Percentiles rank a stretch among this genome's conserved stretches.
Conservation (phyloP, 1,140 invertebrate genomes). For the Brachionus sp. region DNA sequence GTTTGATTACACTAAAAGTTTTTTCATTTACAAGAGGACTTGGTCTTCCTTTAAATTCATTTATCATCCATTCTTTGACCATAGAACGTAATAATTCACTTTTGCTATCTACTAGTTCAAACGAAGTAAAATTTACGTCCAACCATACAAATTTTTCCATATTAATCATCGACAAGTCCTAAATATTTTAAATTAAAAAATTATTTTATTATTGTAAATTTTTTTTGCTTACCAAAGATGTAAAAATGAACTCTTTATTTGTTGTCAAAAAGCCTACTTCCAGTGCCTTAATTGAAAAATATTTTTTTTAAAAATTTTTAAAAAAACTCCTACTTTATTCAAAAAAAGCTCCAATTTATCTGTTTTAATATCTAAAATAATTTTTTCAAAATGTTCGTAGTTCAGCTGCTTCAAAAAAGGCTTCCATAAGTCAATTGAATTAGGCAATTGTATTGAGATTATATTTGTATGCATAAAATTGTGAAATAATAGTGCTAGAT, state of each 20-base stretch:
- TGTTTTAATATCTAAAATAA: neutral
- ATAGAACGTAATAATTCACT: neutral
- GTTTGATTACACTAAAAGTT: neutral
- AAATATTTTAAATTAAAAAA: neutral
- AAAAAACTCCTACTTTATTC: neutral
- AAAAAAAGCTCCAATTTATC: neutral
- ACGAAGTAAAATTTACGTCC: constrained; percentile 6
- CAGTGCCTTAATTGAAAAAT: neutral
- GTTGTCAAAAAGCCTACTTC: constrained; percentile 2
- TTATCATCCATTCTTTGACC: constrained; percentile 21
- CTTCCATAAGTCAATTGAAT: neutral
- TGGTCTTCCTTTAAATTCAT: neutral
- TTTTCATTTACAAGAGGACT: neutral
- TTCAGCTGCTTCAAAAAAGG: constrained; percentile 8
- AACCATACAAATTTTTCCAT: constrained; percentile 10
- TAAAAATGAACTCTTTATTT: constrained; percentile 13
- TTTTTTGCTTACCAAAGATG: neutral
- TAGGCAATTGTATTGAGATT: neutral
- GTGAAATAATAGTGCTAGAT: neutral
- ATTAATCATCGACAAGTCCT: neutral
- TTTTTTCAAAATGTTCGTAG: neutral
- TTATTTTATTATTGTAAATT: neutral
- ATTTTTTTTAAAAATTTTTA: neutral
- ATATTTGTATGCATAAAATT: neutral
- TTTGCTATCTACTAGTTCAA: constrained; percentile 7